Percentiles rank a stretch among this genome's conserved stretches.
These are phyloP conservation scores for Campylorhamphus procurvoides DNA, from an alignment of 2,113 vertebrate genomes.

Conservation along the genomic window DNA sequence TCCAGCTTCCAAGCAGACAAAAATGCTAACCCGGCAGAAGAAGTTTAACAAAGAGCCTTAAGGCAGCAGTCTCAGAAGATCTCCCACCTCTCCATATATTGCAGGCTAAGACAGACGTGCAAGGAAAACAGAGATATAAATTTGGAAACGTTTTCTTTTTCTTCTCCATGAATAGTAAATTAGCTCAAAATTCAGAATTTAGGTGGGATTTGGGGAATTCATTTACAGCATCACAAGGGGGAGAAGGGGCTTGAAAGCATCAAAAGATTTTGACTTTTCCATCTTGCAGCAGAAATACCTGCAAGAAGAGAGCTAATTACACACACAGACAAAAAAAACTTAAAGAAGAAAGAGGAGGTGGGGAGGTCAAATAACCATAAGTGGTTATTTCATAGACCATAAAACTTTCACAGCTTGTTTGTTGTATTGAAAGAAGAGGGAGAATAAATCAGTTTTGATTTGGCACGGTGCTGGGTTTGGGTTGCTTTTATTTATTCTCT, in stretches of 20 bases:
- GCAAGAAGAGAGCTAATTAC: neutral
- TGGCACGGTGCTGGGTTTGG: neutral
- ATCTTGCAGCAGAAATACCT: neutral
- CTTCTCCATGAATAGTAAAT: neutral
- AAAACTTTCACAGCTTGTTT: neutral
- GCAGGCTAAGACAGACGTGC: neutral
- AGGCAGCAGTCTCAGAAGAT: neutral
- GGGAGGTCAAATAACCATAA: conserved; percentile 4
- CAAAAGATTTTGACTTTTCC: conserved; percentile 33
- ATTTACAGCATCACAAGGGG: neutral
- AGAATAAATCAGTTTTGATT: neutral
- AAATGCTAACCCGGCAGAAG: conserved; percentile 36
- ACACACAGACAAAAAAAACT: neutral
- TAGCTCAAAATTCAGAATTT: neutral
- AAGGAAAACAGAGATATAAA: neutral
- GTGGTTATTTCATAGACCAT: neutral
- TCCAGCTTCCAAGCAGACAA: conserved; percentile 21
- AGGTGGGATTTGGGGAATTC: conserved; percentile 43
- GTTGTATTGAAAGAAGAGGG: neutral
- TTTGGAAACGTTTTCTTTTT: neutral
- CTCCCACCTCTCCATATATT: neutral
- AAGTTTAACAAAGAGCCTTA: conserved; percentile 26
- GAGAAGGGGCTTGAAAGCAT: conserved; percentile 11
- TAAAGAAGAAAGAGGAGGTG: neutral
- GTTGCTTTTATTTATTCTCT: neutral